Conservation (phyloP, 2,888 invertebrate species). For the Brachyopa scutellaris region DNA sequence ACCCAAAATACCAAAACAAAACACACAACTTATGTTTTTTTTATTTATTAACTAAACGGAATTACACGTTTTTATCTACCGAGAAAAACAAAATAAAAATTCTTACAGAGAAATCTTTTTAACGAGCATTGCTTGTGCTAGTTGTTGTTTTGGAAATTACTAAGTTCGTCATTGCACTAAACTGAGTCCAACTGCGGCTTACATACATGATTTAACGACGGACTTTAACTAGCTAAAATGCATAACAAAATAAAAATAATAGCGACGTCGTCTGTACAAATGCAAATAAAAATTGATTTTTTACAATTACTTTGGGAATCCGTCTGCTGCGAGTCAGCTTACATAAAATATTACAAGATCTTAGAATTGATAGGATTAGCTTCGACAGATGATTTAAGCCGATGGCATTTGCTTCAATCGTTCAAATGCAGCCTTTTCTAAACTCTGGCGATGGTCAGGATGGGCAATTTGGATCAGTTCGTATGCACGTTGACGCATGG, state of each 20-base stretch:
- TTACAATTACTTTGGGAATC: constrained; percentile 22
- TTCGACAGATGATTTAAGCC: constrained; percentile 48
- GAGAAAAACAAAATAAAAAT: neutral
- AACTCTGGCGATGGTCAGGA: constrained; percentile 90
- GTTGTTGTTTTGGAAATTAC: constrained; percentile 6
- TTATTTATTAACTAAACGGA: constrained; percentile 34
- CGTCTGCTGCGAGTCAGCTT: neutral
- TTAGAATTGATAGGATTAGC: constrained; percentile 37
- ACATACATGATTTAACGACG: neutral
- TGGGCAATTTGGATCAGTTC: constrained; percentile 94
- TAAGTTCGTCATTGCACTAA: neutral
- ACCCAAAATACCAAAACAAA: neutral
- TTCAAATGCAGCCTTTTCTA: constrained; percentile 95
- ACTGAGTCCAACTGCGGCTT: neutral
- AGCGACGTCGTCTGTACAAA: constrained; percentile 50
- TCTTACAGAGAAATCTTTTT: constrained; percentile 7
- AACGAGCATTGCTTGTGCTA: constrained; percentile 28
- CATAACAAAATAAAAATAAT: constrained; percentile 9
- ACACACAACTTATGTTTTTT: neutral
- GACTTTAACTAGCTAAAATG: constrained; percentile 32
- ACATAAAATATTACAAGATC: constrained; percentile 56
- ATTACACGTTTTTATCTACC: constrained; percentile 10
- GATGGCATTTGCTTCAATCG: constrained; percentile 90
- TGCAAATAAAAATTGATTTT: constrained; percentile 52
- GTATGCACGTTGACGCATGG: constrained; percentile 93